Percentiles rank a stretch among this genome's conserved stretches.
Conservation (phyloP, 2,113 vertebrate genomes). For the Megaceryle maxima region DNA sequence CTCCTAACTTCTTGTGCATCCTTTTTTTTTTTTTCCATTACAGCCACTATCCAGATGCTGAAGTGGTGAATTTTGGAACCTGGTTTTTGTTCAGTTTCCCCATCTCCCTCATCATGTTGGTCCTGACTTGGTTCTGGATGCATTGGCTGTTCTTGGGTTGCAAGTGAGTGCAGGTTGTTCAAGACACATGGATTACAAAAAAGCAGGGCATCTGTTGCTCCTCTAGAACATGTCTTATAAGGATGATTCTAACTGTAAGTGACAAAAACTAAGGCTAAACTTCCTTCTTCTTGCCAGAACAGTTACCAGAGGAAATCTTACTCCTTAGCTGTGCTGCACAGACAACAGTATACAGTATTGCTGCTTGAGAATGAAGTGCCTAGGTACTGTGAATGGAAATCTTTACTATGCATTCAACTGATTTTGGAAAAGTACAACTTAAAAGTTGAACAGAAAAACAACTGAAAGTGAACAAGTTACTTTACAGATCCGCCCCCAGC, state of each 20-base stretch:
- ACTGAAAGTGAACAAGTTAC: background rate
- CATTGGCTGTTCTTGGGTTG: slow-evolving; percentile 96
- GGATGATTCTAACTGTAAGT: background rate
- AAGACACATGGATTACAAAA: background rate
- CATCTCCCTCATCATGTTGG: slow-evolving; percentile 92
- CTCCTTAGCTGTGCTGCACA: background rate
- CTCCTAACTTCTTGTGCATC: background rate
- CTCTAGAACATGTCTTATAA: background rate
- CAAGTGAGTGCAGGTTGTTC: slow-evolving; percentile 85
- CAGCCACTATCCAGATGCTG: slow-evolving; percentile 93
- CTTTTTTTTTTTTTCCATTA: background rate
- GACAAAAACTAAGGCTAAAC: background rate
- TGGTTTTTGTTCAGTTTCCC: slow-evolving; percentile 99
- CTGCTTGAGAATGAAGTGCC: background rate
- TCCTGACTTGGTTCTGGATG: slow-evolving; percentile 97
- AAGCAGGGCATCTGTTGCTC: background rate
- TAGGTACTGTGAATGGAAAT: background rate
- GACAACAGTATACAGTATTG: background rate
- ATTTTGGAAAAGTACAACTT: background rate
- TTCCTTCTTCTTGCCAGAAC: background rate
- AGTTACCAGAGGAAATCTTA: background rate
- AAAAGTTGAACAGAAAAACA: background rate
- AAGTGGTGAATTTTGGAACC: slow-evolving; percentile 96
- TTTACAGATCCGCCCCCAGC: background rate
- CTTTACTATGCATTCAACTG: background rate